Conservation (phyloP, 2,888 invertebrate genomes). For the Drosophila algonquin region DNA sequence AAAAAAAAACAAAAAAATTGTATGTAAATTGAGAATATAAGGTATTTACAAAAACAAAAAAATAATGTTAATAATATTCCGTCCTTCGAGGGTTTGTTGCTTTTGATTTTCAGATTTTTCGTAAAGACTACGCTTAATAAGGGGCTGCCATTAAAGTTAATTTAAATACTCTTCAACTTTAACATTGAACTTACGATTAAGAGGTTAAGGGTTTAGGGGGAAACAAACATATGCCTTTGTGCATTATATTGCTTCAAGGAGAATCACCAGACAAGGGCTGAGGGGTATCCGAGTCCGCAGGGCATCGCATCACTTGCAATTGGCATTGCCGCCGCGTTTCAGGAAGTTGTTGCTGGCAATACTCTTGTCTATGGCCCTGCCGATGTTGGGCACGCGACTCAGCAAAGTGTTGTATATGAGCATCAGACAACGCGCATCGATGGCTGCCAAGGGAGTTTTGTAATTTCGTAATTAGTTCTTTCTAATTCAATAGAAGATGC, state of each 20-base stretch:
- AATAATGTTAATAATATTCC: constrained; percentile 6
- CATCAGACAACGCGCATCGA: constrained; percentile 94
- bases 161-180: constrained; percentile 63
- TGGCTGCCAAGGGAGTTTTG: constrained; percentile 85
- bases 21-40: constrained; percentile 16
- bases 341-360: constrained; percentile 66
- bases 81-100: neutral
- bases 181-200: constrained; percentile 44
- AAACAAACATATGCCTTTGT: constrained; percentile 23
- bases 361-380: constrained; percentile 73
- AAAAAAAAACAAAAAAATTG: neutral
- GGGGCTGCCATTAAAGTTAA: constrained; percentile 40
- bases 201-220: constrained; percentile 13
- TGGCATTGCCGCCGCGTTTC: constrained; percentile 51
- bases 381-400: constrained; percentile 75
- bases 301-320: constrained; percentile 23
- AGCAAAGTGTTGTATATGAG: constrained; percentile 89
- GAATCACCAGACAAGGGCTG: constrained; percentile 8
- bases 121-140: constrained; percentile 1
- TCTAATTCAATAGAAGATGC: neutral
- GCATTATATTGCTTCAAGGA: constrained; percentile 6
- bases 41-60: constrained; percentile 25
- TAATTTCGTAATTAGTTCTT: neutral
- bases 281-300: neutral
- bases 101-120: constrained; percentile 30